These are phyloP conservation scores for Isichthys henryi DNA, from an alignment of 2,113 vertebrate species.

Conservation along the genomic window DNA sequence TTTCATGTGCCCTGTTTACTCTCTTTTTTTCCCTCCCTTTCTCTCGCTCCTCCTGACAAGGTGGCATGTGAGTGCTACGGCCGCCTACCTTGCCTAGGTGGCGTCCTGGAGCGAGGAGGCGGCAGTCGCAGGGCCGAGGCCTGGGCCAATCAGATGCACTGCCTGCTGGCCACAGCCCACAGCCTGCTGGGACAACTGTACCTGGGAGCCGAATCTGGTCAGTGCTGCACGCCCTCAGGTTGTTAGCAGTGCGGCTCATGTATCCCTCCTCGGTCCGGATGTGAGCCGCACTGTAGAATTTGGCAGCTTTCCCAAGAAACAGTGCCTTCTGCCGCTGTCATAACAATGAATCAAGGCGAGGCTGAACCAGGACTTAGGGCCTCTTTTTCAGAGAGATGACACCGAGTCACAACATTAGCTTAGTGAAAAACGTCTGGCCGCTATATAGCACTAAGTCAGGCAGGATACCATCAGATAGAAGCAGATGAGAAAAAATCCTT, in stretches of 20 bases:
- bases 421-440: not conserved
- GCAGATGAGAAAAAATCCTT: not conserved
- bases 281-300: not conserved
- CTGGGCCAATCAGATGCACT: conserved; percentile 80
- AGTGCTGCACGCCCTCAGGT: not conserved
- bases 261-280: not conserved
- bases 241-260: not conserved
- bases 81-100: conserved; percentile 69
- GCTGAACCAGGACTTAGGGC: not conserved
- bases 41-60: conserved; percentile 40
- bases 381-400: not conserved
- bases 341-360: not conserved
- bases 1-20: not conserved
- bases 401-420: not conserved
- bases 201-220: conserved; percentile 69
- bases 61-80: conserved; percentile 79
- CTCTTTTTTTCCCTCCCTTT: not conserved
- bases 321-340: not conserved
- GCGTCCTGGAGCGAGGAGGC: conserved; percentile 71
- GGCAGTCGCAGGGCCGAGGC: conserved; percentile 64
- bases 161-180: conserved; percentile 71
- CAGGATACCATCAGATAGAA: not conserved
- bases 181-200: conserved; percentile 65
- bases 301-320: not conserved
- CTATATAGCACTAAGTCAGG: not conserved